Evolutionary conservation across 2,113 vertebrate genomes (phyloP).

Genomic region (Rhombomys opimus): DNA sequence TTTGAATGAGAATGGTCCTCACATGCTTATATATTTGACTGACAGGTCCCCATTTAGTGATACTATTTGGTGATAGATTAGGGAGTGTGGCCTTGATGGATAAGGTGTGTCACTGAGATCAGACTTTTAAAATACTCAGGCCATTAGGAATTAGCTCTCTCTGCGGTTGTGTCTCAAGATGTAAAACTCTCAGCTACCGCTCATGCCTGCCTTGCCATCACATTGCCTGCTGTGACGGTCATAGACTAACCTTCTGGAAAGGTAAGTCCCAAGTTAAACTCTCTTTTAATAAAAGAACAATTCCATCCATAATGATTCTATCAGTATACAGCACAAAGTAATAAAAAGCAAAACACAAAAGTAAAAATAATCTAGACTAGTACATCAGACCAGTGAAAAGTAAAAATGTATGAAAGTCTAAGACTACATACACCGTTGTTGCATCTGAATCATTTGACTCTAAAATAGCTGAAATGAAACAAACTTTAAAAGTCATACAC

Average conservation of each 20-base stretch:
- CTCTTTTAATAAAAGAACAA: neutral
- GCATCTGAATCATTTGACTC: neutral
- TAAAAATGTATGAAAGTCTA: neutral
- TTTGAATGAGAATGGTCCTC: neutral
- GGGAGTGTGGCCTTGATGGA: neutral
- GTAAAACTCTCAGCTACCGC: neutral
- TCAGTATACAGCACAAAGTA: neutral
- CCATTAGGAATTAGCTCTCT: neutral
- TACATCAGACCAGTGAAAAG: neutral
- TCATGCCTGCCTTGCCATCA: neutral
- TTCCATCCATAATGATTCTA: neutral
- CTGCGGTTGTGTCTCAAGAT: neutral
- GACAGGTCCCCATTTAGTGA: neutral
- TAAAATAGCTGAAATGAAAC: neutral
- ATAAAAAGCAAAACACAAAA: constrained; percentile 2
- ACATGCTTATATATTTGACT: neutral
- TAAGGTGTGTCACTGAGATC: neutral
- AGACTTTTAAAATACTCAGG: neutral
- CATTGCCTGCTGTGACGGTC: neutral
- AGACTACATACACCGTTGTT: neutral
- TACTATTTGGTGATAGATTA: neutral
- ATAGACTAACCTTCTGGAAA: neutral
- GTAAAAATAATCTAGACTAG: neutral
- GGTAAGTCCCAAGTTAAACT: neutral
- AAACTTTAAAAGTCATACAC: neutral